Conservation (phyloP, 2,888 invertebrate genomes). For the Clivina fossor region DNA sequence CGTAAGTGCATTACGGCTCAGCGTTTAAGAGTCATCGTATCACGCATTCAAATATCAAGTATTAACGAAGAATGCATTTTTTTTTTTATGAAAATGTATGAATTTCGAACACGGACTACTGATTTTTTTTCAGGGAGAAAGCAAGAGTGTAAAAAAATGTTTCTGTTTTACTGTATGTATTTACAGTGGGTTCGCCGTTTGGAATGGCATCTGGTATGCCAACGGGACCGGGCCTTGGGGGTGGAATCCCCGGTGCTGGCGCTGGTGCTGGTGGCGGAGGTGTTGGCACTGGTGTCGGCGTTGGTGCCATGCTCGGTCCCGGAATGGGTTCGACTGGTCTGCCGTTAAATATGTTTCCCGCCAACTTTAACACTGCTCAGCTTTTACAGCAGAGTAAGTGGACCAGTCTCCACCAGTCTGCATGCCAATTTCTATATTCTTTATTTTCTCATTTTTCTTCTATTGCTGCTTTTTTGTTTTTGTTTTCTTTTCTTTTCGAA, state of each 20-base stretch:
- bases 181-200: constrained; percentile 41
- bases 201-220: constrained; percentile 49
- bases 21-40: too few species aligned
- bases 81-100: background rate
- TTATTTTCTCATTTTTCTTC: too few species aligned
- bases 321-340: constrained; percentile 4
- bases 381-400: constrained; percentile 84
- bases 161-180: constrained; percentile 19
- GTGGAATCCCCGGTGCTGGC: constrained; percentile 26
- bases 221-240: constrained; percentile 49
- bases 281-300: constrained; percentile 9
- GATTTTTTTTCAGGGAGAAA: background rate
- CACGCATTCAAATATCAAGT: too few species aligned
- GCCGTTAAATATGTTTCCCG: constrained; percentile 43
- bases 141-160: background rate
- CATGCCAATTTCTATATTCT: background rate
- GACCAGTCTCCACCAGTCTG: background rate
- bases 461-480: background rate
- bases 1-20: too few species aligned
- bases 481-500: background rate
- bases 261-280: constrained; percentile 27
- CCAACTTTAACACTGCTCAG: constrained; percentile 72
- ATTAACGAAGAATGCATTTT: background rate
- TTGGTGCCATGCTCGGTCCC: constrained; percentile 5
- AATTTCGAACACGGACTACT: background rate